These are phyloP conservation scores for Agrochola litura DNA, from an alignment of 2,888 invertebrate species.

Conservation along the genomic window DNA sequence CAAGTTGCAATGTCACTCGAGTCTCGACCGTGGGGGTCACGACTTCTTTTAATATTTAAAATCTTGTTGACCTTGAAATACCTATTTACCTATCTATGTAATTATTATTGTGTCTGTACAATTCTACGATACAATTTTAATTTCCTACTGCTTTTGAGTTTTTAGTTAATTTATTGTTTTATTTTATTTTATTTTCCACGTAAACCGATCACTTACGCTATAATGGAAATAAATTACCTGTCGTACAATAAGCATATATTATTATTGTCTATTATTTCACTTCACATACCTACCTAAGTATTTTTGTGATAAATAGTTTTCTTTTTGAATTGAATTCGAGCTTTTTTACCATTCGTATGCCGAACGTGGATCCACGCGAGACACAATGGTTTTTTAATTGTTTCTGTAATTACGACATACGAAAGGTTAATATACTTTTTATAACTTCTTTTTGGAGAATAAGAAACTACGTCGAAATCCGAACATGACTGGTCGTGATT, in stretches of 20 bases:
- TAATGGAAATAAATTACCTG: not conserved
- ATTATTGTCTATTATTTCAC: not conserved
- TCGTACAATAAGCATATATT: not conserved
- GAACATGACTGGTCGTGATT: constrained; percentile 23
- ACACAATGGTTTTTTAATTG: too few species aligned
- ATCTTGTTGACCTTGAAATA: constrained; percentile 3
- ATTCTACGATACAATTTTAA: not conserved
- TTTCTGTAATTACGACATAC: too few species aligned
- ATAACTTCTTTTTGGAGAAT: not conserved
- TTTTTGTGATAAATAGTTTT: not conserved
- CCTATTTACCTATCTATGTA: not conserved
- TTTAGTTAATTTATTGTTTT: not conserved
- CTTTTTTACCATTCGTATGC: too few species aligned
- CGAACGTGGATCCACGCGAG: too few species aligned
- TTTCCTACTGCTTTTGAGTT: too few species aligned
- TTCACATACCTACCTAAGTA: not conserved
- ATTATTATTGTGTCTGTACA: not conserved
- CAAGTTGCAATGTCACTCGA: not conserved
- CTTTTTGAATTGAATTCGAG: not conserved
- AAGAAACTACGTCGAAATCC: not conserved
- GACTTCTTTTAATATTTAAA: not conserved
- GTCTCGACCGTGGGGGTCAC: not conserved
- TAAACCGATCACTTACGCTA: not conserved
- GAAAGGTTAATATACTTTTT: not conserved
- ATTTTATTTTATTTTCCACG: too few species aligned